These are phyloP conservation scores for Drosophila neonasuta DNA, from an alignment of 2,888 invertebrate genomes.

Conservation along the genomic window DNA sequence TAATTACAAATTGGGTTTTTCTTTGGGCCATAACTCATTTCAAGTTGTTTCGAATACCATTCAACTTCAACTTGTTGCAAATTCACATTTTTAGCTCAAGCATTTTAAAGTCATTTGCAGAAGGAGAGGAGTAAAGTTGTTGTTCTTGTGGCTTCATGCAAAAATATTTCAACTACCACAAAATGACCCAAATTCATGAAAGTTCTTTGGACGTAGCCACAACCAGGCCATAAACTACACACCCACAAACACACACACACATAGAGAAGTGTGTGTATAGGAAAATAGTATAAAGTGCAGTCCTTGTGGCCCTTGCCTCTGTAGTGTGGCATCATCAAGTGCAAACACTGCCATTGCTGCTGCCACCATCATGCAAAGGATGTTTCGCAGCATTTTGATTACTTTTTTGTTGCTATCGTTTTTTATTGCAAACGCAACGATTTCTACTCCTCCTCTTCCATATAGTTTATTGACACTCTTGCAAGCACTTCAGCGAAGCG, in stretches of 20 bases:
- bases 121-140: conserved; percentile 5
- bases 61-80: conserved; percentile 7
- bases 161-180: conserved; percentile 33
- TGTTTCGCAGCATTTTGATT: conserved; percentile 58
- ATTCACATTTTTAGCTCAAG: neutral
- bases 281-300: conserved; percentile 28
- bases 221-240: conserved; percentile 34
- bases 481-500: conserved; percentile 10
- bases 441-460: conserved; percentile 10
- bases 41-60: neutral
- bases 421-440: conserved; percentile 30
- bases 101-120: conserved; percentile 16
- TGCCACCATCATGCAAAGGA: conserved; percentile 24
- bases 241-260: neutral
- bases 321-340: conserved; percentile 16
- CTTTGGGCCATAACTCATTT: neutral
- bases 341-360: conserved; percentile 12
- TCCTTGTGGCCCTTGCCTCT: conserved; percentile 24
- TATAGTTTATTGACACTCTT: conserved; percentile 45
- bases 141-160: conserved; percentile 8
- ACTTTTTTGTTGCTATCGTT: conserved; percentile 39
- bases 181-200: conserved; percentile 56
- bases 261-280: neutral
- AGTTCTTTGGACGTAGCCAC: conserved; percentile 21
- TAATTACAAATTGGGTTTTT: neutral